Evolutionary conservation across 2,797 vertebrate genomes (phyloP).

Genomic region (Onychomys leucogaster): DNA sequence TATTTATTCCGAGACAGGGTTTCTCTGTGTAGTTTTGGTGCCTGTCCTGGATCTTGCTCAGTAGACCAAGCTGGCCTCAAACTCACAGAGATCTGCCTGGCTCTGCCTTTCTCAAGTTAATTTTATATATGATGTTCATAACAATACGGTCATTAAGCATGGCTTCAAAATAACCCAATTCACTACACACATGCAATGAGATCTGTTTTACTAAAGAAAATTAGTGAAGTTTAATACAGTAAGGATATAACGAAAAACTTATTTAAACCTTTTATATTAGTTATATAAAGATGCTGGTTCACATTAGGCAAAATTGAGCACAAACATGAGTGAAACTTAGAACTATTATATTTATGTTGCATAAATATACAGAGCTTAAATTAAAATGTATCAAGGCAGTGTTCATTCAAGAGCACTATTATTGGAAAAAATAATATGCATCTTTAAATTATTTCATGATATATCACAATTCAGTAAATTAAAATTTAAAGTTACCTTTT

Average conservation of each 20-base stretch:
- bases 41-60: no score
- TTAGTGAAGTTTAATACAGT: slow-evolving; percentile 35
- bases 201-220: slow-evolving; percentile 23
- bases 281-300: slow-evolving; percentile 7
- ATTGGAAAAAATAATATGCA: slow-evolving; percentile 26
- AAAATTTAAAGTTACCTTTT: slow-evolving; percentile 82
- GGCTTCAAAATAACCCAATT: not conserved
- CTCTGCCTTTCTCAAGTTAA: not conserved
- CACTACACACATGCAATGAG: not conserved
- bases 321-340: slow-evolving; percentile 39
- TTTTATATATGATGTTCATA: not conserved
- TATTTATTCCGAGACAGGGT: no score
- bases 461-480: slow-evolving; percentile 44
- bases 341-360: slow-evolving; percentile 34
- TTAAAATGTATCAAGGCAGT: slow-evolving; percentile 23
- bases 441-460: slow-evolving; percentile 18
- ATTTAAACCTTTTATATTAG: slow-evolving; percentile 32
- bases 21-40: no score
- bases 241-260: not conserved
- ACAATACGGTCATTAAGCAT: slow-evolving; percentile 20
- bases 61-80: no score
- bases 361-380: slow-evolving; percentile 53
- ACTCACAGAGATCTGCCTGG: no score
- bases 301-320: slow-evolving; percentile 34
- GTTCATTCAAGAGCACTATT: slow-evolving; percentile 53